phyloP scores from a whole-genome alignment of 1,140 invertebrate species.

The Drosophila ogumai region DNA sequence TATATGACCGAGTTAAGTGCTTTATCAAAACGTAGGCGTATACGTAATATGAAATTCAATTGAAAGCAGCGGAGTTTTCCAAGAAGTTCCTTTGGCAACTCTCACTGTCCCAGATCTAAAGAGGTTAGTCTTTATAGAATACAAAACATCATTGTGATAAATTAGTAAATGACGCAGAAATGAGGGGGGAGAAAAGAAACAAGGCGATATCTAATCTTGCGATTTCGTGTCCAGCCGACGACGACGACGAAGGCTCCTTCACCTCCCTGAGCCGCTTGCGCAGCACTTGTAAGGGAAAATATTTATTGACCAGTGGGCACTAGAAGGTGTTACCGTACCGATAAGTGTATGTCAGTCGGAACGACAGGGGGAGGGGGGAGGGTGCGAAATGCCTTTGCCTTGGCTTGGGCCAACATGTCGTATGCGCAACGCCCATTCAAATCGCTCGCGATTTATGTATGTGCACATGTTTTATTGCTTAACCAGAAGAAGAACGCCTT shows the following conservation, averaged over 20 bases:
- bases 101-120: background rate
- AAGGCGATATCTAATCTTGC: slow-evolving; percentile 71
- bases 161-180: slow-evolving; percentile 78
- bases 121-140: slow-evolving; percentile 53
- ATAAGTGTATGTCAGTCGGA: slow-evolving; percentile 44
- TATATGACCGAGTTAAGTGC: slow-evolving; percentile 40
- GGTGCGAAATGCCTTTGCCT: slow-evolving; percentile 19
- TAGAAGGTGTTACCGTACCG: slow-evolving; percentile 36
- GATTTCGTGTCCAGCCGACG: slow-evolving; percentile 35
- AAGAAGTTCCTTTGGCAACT: slow-evolving; percentile 6
- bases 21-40: slow-evolving; percentile 60
- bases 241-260: slow-evolving; percentile 16
- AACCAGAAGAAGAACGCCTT: slow-evolving; percentile 36
- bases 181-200: slow-evolving; percentile 7
- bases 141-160: slow-evolving; percentile 67
- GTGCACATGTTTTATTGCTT: slow-evolving; percentile 49
- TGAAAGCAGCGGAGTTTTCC: slow-evolving; percentile 34
- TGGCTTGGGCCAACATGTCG: slow-evolving; percentile 45
- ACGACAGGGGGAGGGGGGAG: background rate
- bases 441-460: slow-evolving; percentile 39
- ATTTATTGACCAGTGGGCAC: slow-evolving; percentile 48
- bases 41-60: slow-evolving; percentile 59
- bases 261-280: too few relatives aligned
- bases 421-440: slow-evolving; percentile 51
- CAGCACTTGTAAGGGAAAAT: slow-evolving; percentile 35